Base-by-base conservation (phyloP, 2,113 vertebrate species). In the Typhlomys cinereus region DNA sequence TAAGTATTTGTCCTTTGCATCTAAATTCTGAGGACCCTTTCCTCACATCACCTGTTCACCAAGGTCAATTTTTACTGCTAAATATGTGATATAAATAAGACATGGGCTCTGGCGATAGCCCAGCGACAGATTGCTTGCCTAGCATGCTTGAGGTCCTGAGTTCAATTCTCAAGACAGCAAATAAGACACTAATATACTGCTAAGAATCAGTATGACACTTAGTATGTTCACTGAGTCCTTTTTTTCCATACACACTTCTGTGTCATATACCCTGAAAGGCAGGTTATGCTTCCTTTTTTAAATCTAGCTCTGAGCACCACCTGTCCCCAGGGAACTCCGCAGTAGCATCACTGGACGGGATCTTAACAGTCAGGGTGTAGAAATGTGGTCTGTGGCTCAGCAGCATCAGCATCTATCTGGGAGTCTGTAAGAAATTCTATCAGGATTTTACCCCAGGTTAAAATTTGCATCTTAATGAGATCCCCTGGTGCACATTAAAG, bases 381-480 rank as follows among this genome's bases (percentile, higher is more conserved):
- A 83, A 6, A 10, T 2, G 31, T 79, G 54, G 70, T 62, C 36
- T 73, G 17, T 27, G 57, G 20, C 61, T 64, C 66, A 69, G 92
- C 83, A 73, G 21, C 9, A 5, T 62, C 59, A 69, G 74, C 70
- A 48, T 73, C n/a, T 83, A 88, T 73, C 57, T 52, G 71, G 52
- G 70, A 88, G 46, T 57, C 76, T 61, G 44, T 20, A 64, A 85
- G 85, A 90, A 91, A 66, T 73, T 88, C 70, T 48, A 67, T 71
- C 64, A 70, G 59, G 82, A 85, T 70, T 52, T 79, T 86, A 82
- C 34, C 39, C 59, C 9, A 48, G 88, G 89, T 94, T 92, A 92
- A 61, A 96, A 95, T 96, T 84, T 94, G 61, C 89, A 97, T 96
- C 91, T 95, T 96, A 95, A 96, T 96, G 89, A 96, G 79, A 73